Evolutionary conservation across 2,888 invertebrate genomes (phyloP).

Genomic region (Andricus curvator): DNA sequence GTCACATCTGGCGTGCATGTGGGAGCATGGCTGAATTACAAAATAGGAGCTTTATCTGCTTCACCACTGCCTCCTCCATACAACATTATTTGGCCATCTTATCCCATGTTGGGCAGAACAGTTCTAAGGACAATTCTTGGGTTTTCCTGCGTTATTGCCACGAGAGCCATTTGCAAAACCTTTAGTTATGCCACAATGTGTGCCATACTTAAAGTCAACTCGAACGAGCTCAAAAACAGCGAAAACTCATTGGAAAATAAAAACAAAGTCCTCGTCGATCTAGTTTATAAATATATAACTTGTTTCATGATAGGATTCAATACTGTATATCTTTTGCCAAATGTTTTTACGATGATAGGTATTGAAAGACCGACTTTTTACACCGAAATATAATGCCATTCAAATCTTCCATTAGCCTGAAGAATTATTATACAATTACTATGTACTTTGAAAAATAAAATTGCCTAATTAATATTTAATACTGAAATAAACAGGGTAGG

Average conservation of each 20-base stretch:
- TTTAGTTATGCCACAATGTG: conserved; percentile 86
- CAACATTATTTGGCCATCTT: conserved; percentile 88
- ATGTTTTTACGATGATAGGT: conserved; percentile 86
- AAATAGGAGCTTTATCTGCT: conserved; percentile 85
- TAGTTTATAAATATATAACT: conserved; percentile 90
- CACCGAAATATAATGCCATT: conserved; percentile 85
- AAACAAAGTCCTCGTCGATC: conserved; percentile 88
- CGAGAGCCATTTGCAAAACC: conserved; percentile 85
- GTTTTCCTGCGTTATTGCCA: conserved; percentile 86
- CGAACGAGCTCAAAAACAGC: conserved; percentile 83
- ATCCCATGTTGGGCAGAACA: conserved; percentile 84
- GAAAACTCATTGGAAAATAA: conserved; percentile 84
- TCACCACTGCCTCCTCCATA: conserved; percentile 85
- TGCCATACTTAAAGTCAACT: conserved; percentile 84
- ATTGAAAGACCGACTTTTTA: conserved; percentile 92
- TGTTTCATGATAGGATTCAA: conserved; percentile 90
- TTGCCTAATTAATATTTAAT: background rate
- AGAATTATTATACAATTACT: background rate
- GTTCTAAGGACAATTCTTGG: conserved; percentile 88
- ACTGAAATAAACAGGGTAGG: background rate
- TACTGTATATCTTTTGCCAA: conserved; percentile 88
- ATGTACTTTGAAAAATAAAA: background rate
- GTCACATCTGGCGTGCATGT: conserved; percentile 88
- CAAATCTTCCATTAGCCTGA: background rate
- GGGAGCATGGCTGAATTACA: conserved; percentile 92